These are phyloP conservation scores for Pemphigus obesinymphae DNA, from an alignment of 1,140 invertebrate genomes.

Conservation along the genomic window DNA sequence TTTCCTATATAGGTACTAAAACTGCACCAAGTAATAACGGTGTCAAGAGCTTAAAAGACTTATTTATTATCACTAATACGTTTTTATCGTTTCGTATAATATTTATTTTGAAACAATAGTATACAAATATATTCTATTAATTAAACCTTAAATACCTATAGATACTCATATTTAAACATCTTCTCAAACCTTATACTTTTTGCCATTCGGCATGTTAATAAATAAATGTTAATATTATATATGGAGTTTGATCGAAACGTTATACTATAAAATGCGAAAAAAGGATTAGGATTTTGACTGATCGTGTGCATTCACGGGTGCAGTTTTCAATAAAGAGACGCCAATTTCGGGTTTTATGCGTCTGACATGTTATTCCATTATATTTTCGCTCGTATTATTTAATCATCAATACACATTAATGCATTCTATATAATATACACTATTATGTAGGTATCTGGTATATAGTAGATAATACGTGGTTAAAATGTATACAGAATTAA, in stretches of 20 bases:
- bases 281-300: not conserved
- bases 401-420: too few species aligned
- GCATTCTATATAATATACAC: too few species aligned
- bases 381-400: not conserved
- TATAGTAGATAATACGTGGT: not conserved
- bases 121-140: too few species aligned
- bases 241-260: not conserved
- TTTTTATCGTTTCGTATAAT: too few species aligned
- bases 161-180: too few species aligned
- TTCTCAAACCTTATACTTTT: too few species aligned
- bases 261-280: not conserved
- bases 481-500: not conserved
- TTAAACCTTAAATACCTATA: too few species aligned
- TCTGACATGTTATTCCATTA: not conserved
- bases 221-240: too few species aligned
- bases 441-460: not conserved
- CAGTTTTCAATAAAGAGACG: slow-evolving; percentile 10
- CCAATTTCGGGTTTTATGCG: not conserved
- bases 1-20: not conserved
- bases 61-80: too few species aligned
- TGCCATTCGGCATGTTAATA: too few species aligned
- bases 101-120: too few species aligned
- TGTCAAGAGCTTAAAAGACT: not conserved
- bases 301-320: not conserved
- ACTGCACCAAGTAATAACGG: not conserved